Conservation (phyloP, 2,797 vertebrate species). For the Darevskia nairensis region DNA sequence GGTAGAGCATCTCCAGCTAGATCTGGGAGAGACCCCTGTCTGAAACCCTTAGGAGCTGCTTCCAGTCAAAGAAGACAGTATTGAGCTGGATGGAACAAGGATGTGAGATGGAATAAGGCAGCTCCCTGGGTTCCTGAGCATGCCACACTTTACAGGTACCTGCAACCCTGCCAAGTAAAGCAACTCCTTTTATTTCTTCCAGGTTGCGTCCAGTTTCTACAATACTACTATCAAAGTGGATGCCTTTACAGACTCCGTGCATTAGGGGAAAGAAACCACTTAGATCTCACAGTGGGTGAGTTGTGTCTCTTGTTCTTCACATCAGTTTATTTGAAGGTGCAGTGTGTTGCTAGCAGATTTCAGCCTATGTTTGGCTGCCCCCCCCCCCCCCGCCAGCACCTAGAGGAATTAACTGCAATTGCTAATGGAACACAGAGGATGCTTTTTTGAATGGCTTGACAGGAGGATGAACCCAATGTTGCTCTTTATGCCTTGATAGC, state of each 20-base stretch:
- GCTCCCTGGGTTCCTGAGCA: no score
- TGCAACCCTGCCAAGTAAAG: not conserved
- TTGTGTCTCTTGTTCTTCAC: no score
- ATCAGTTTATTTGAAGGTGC: not conserved
- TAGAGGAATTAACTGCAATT: not conserved
- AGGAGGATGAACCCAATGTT: not conserved
- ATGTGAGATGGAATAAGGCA: no score
- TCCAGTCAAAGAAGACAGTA: no score
- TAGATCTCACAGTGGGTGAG: slow-evolving; percentile 98
- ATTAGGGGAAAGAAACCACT: slow-evolving; percentile 93
- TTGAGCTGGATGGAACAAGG: no score
- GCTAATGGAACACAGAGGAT: not conserved
- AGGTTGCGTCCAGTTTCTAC: slow-evolving; percentile 98
- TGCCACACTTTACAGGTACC: not conserved
- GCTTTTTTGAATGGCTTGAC: not conserved
- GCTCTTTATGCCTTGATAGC: not conserved
- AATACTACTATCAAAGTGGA: slow-evolving; percentile 98
- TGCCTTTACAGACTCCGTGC: slow-evolving; percentile 95
- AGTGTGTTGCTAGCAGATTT: not conserved
- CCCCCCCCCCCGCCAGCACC: not conserved
- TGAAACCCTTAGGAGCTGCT: no score
- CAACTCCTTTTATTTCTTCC: slow-evolving; percentile 37
- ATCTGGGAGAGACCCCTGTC: no score
- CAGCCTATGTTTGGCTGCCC: no score
- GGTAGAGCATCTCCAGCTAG: no score